Evolutionary conservation across 2,113 vertebrate species (phyloP).

Genomic region (Cepphus grylle): DNA sequence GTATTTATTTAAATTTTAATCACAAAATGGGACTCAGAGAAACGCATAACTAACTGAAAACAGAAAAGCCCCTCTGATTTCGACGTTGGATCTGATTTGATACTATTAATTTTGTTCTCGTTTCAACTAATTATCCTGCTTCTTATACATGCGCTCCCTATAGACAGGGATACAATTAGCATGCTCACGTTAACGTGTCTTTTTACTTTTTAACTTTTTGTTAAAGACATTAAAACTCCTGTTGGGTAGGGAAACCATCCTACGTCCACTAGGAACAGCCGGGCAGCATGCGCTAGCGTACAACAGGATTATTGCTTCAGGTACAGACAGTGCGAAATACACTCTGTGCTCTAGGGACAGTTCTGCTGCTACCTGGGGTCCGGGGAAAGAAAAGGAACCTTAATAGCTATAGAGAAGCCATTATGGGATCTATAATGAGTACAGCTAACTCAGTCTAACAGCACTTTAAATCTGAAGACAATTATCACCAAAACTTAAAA

Average conservation of each 20-base stretch:
- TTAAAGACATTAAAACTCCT: conserved; percentile 36
- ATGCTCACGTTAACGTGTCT: conserved; percentile 46
- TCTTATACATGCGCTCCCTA: neutral
- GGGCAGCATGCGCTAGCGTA: conserved; percentile 75
- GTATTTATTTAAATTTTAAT: conserved; percentile 8
- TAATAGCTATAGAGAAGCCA: conserved; percentile 59
- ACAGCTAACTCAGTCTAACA: conserved; percentile 66
- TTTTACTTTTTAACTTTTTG: neutral
- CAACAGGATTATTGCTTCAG: conserved; percentile 78
- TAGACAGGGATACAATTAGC: conserved; percentile 39
- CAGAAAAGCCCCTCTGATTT: conserved; percentile 33
- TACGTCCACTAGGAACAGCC: conserved; percentile 65
- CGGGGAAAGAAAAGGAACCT: conserved; percentile 69
- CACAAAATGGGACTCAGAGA: conserved; percentile 38
- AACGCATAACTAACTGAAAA: conserved; percentile 51
- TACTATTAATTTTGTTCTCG: conserved; percentile 19
- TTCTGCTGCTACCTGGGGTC: conserved; percentile 60
- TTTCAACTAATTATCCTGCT: conserved; percentile 23
- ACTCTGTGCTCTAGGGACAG: conserved; percentile 53
- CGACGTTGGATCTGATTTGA: neutral
- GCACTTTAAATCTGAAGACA: conserved; percentile 75
- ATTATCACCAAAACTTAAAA: conserved; percentile 72
- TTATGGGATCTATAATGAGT: conserved; percentile 56
- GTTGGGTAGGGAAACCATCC: conserved; percentile 56
- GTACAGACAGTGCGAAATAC: conserved; percentile 69